phyloP scores from a whole-genome alignment of 2,113 vertebrate genomes.

The Microcebus griseorufus region DNA sequence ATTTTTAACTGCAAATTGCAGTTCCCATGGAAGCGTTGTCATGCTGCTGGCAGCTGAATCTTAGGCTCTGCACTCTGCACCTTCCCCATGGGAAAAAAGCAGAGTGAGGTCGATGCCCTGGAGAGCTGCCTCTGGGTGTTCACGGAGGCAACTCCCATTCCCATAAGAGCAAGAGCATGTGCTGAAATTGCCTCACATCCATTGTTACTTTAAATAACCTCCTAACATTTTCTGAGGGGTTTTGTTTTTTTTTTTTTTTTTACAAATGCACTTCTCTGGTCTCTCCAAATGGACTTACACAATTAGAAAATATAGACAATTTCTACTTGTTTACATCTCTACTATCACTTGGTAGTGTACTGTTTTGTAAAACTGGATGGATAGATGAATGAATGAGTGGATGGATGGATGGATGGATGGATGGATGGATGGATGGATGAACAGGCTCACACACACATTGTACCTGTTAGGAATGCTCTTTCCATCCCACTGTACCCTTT shows the following conservation, averaged over 20 bases:
- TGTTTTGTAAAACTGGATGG: background rate
- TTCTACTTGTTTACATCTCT: conserved; percentile 10
- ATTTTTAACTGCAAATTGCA: conserved; percentile 16
- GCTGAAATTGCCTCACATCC: background rate
- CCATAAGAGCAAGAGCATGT: background rate
- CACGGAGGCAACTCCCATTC: background rate
- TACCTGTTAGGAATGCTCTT: background rate
- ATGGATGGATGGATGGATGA: background rate
- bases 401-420: background rate
- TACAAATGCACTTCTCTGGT: background rate
- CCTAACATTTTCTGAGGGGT: background rate
- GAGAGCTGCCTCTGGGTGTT: background rate
- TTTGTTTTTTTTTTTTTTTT: background rate
- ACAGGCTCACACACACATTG: background rate
- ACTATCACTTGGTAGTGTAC: background rate
- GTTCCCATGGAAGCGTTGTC: conserved; percentile 44
- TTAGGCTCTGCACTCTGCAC: background rate
- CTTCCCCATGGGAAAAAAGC: background rate
- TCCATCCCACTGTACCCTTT: background rate
- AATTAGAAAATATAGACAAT: background rate
- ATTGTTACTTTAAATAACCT: conserved; percentile 51
- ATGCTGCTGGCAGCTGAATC: background rate
- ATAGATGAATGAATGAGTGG: background rate
- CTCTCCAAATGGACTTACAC: background rate
- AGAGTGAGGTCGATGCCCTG: background rate